Evolutionary conservation across 2,888 invertebrate genomes (phyloP).

Genomic region (Lithophane ornitopus): DNA sequence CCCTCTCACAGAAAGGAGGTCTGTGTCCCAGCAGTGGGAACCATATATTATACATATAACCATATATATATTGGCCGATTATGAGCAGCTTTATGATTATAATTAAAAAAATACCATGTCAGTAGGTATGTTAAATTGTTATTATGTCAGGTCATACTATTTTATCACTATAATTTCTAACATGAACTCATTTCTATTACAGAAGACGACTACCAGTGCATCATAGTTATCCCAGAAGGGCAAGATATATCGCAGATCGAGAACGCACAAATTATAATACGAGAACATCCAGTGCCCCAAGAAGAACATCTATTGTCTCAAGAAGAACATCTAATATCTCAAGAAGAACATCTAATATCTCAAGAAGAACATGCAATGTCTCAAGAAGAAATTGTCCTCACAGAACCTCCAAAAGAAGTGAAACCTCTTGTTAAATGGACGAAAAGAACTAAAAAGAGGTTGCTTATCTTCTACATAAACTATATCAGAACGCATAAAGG

Average conservation of each 20-base stretch:
- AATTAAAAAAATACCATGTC: too few species aligned
- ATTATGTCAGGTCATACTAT: too few species aligned
- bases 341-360: conserved; percentile 48
- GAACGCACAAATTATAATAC: conserved; percentile 74
- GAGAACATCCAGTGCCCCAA: conserved; percentile 47
- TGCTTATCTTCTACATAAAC: conserved; percentile 80
- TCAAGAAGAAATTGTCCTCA: conserved; percentile 26
- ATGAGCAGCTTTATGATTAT: too few species aligned
- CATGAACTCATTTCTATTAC: conserved; percentile 63
- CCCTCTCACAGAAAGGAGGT: too few species aligned
- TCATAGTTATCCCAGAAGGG: conserved; percentile 86
- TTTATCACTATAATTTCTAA: too few species aligned
- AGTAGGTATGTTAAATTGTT: too few species aligned
- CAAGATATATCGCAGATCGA: conserved; percentile 75
- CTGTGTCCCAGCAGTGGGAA: too few species aligned
- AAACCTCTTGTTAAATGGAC: conserved; percentile 77
- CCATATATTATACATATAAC: too few species aligned
- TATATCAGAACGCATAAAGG: conserved; percentile 78
- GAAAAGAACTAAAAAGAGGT: conserved; percentile 76
- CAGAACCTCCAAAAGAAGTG: conserved; percentile 51
- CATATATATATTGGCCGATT: too few species aligned
- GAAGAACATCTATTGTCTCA: conserved; percentile 34
- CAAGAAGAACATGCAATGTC: conserved; percentile 46
- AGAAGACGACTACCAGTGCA: conserved; percentile 87
- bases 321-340: conserved; percentile 9